A percentile compares a stretch with the other conserved stretches of the same genome.
These are phyloP conservation scores for Chlamydotis undulata DNA, from an alignment of 2,113 vertebrate genomes.

Conservation along the genomic window DNA sequence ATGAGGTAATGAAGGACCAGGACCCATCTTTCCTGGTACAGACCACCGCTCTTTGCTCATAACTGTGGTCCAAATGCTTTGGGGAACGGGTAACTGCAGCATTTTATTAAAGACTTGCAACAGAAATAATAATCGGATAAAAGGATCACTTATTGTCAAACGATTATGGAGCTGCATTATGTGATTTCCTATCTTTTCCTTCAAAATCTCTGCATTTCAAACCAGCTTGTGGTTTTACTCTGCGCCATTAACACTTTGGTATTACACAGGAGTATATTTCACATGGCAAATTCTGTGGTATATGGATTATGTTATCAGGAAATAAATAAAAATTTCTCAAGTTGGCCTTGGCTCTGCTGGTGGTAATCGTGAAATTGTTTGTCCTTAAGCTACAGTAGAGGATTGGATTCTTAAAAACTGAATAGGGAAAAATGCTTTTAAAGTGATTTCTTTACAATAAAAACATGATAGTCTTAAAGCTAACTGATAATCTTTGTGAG, in stretches of 20 bases:
- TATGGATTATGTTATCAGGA: conserved; percentile 72
- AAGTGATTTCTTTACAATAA: conserved; percentile 71
- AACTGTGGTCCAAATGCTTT: conserved; percentile 2
- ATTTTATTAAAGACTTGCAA: conserved; percentile 59
- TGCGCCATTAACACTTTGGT: conserved; percentile 68
- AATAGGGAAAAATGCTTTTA: conserved; percentile 74
- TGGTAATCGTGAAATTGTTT: conserved; percentile 70
- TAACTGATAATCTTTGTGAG: conserved; percentile 30
- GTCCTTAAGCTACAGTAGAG: conserved; percentile 71
- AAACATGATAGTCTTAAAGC: conserved; percentile 60
- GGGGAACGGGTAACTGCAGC: conserved; percentile 21
- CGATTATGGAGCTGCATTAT: conserved; percentile 67
- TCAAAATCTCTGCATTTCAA: conserved; percentile 64
- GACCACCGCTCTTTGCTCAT: not conserved
- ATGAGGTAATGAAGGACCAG: not conserved
- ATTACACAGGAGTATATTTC: conserved; percentile 60
- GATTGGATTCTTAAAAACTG: conserved; percentile 73
- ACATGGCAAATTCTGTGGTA: conserved; percentile 58
- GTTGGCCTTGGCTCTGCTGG: conserved; percentile 47
- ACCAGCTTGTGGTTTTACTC: conserved; percentile 70
- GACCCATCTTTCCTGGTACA: not conserved
- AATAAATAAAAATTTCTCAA: conserved; percentile 72
- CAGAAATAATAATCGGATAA: conserved; percentile 68
- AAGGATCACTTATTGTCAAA: conserved; percentile 67
- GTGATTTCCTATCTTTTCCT: conserved; percentile 56